Conservation (phyloP, 1,140 invertebrate species). For the Sinella curviseta region DNA sequence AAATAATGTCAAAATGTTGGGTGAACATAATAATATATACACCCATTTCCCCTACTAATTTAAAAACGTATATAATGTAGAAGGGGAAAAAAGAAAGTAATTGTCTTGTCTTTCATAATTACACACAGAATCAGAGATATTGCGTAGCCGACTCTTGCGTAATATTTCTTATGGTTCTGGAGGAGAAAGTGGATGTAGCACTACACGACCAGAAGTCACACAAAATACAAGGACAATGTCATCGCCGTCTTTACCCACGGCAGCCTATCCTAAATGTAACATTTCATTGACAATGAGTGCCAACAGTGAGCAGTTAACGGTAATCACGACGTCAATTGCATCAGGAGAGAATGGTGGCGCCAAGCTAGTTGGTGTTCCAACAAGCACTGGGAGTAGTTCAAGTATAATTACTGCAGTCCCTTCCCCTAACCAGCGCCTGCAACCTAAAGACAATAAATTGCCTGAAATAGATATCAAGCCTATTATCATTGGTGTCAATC, state of each 20-base stretch:
- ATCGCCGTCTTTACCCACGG: neutral
- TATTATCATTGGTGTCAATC: neutral
- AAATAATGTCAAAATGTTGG: too few species aligned
- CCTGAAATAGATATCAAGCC: neutral
- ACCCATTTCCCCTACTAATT: too few species aligned
- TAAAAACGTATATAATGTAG: too few species aligned
- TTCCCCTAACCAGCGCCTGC: too few species aligned
- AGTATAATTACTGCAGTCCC: too few species aligned
- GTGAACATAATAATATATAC: too few species aligned
- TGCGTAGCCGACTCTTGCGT: neutral
- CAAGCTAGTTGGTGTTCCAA: neutral
- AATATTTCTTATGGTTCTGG: neutral
- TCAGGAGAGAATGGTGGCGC: neutral
- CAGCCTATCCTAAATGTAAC: conserved; percentile 8
- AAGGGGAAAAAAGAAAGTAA: neutral
- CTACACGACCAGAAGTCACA: neutral
- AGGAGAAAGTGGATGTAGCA: neutral
- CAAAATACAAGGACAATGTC: too few species aligned
- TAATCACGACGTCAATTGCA: conserved; percentile 3
- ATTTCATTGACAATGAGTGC: neutral
- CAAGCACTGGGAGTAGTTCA: too few species aligned
- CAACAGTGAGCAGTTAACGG: neutral
- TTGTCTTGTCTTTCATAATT: neutral
- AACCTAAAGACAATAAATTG: neutral
- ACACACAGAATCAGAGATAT: conserved; percentile 9